Conservation (phyloP, 2,888 invertebrate genomes). For the Agapostemon virescens region DNA sequence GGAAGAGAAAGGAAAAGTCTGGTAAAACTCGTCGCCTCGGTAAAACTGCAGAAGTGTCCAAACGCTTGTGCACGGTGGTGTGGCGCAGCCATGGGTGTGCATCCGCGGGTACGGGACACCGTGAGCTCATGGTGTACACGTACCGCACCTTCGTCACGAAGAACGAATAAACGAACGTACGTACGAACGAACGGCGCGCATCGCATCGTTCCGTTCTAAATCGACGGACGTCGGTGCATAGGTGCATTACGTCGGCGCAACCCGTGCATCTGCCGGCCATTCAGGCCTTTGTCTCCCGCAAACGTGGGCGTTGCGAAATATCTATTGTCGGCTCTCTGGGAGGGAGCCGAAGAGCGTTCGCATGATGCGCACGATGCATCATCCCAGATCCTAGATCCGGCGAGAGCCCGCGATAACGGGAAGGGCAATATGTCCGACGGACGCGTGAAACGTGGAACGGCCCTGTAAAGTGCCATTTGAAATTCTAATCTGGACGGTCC, state of each 20-base stretch:
- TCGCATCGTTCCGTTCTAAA: constrained; percentile 70
- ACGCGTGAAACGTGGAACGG: constrained; percentile 43
- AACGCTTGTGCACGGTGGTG: not conserved
- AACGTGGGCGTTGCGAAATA: constrained; percentile 73
- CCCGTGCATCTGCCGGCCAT: constrained; percentile 68
- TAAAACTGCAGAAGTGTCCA: constrained; percentile 8
- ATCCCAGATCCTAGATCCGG: constrained; percentile 48
- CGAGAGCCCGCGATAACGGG: constrained; percentile 58
- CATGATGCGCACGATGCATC: constrained; percentile 59
- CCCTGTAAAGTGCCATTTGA: constrained; percentile 39
- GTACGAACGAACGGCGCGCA: constrained; percentile 56
- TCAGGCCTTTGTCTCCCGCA: constrained; percentile 73
- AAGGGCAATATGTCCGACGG: constrained; percentile 52
- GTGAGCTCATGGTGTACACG: constrained; percentile 41
- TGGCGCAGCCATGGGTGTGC: not conserved
- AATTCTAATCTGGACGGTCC: constrained; percentile 39
- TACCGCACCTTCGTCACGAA: constrained; percentile 74
- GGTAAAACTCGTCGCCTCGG: not conserved
- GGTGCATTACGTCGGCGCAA: constrained; percentile 62
- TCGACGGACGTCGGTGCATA: constrained; percentile 68
- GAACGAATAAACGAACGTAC: constrained; percentile 65
- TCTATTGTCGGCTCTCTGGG: constrained; percentile 69
- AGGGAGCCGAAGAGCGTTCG: constrained; percentile 36
- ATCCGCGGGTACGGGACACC: constrained; percentile 21
- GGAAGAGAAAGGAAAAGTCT: not conserved